These are phyloP conservation scores for Gobionotothen gibberifrons DNA, from an alignment of 2,797 vertebrate species.

Conservation along the genomic window DNA sequence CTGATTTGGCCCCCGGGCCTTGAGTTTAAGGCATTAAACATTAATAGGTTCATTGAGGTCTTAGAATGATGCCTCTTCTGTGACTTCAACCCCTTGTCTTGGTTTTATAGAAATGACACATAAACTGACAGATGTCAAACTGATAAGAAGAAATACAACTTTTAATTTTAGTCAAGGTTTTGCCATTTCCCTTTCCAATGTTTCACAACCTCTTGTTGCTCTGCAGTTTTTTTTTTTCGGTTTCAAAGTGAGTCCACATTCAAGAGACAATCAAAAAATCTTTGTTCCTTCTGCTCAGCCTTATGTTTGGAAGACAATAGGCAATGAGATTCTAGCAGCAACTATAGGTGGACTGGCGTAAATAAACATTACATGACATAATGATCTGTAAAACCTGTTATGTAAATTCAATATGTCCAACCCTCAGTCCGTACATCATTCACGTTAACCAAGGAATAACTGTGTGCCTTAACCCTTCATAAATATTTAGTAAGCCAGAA, in stretches of 20 bases:
- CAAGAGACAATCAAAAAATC: neutral
- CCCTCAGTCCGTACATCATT: neutral
- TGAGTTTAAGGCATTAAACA: neutral
- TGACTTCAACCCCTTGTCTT: neutral
- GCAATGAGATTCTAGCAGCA: neutral
- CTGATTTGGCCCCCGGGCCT: too few relatives aligned
- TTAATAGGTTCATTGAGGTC: neutral
- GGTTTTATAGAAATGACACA: neutral
- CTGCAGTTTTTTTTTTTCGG: constrained; percentile 7
- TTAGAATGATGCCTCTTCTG: neutral
- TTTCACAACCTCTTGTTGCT: constrained; percentile 23
- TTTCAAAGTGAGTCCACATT: neutral
- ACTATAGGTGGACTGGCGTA: neutral
- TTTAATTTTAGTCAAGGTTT: neutral
- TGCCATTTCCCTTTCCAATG: constrained; percentile 14
- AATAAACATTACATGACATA: neutral
- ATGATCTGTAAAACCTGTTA: neutral
- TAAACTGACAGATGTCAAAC: neutral
- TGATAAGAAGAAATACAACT: constrained; percentile 35
- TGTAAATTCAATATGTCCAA: neutral
- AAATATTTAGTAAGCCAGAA: neutral
- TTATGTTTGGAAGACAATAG: neutral
- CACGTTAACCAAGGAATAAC: neutral
- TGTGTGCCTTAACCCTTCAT: neutral
- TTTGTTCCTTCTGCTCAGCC: neutral